These are phyloP conservation scores for Climacteris rufus DNA, from an alignment of 2,113 vertebrate species.

Conservation along the genomic window DNA sequence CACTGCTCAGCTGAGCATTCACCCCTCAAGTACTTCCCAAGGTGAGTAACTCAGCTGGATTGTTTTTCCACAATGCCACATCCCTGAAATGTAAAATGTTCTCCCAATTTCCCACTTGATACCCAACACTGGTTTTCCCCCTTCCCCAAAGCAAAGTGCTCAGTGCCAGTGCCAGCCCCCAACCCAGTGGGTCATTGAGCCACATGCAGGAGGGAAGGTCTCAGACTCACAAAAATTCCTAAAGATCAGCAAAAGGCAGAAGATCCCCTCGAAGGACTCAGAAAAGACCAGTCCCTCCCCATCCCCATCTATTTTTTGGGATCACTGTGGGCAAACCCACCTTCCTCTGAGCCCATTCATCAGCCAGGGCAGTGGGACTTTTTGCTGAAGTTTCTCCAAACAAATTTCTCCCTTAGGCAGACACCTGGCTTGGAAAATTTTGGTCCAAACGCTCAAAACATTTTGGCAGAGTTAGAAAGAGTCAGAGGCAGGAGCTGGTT, in stretches of 20 bases:
- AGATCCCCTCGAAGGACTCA: background rate
- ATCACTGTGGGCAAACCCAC: accelerated
- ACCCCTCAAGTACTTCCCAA: background rate
- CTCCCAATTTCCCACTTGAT: background rate
- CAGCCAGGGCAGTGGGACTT: background rate
- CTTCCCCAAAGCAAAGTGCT: background rate
- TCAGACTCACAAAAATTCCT: background rate
- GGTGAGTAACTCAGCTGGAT: background rate
- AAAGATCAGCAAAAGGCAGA: background rate
- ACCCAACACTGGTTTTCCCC: accelerated
- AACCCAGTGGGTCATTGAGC: background rate
- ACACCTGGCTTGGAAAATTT: conserved; percentile 4
- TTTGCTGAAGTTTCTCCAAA: background rate
- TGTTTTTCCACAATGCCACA: background rate
- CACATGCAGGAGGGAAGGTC: accelerated
- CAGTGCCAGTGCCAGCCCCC: accelerated
- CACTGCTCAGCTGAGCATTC: background rate
- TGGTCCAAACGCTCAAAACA: background rate
- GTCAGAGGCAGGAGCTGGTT: background rate
- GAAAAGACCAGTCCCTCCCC: accelerated
- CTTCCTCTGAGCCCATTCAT: background rate
- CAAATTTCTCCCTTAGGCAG: background rate
- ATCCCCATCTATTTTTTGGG: background rate
- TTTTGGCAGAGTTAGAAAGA: background rate
- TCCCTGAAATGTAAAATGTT: background rate